Evolutionary conservation across 2,797 vertebrate species (phyloP), one percentile per base, ranked within the genome.

Genomic region (Acipenser ruthenus): DNA sequence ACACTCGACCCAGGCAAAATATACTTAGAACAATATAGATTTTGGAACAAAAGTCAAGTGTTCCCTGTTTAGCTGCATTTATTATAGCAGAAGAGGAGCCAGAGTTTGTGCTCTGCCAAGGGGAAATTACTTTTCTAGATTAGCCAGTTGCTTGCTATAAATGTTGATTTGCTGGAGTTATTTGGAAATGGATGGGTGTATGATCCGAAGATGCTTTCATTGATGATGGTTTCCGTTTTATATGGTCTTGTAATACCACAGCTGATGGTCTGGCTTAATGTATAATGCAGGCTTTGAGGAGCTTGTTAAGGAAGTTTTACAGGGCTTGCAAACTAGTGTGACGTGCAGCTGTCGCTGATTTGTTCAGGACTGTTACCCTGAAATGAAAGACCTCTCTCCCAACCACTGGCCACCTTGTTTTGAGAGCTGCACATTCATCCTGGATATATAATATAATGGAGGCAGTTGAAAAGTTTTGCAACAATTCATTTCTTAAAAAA

Each of bases 351-450:
- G 66, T 62, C 58, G 48, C 52, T 9, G 52, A 72, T 66, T 58
- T 60, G 67, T 63, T 69, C 68, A 60, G 49, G 62, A 47, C 68
- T 68, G 70, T 63, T 65, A 68, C 58, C 67, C 12, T 51, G 63
- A 65, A 13, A 12, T 11, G n/a, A 60, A 49, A n/a, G 63, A 9
- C 64, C 53, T 65, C 49, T n/a, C 61, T 59, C 64, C 37, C 53
- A 50, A 23, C 49, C 63, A 56, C 37, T 10, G 48, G 18, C 11
- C 62, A 62, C 37, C 37, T 37, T 37, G 37, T 37, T 37, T 37
- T 37, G 37, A 37, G 37, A 37, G 37, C 37, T 4, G 37, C 37
- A 37, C 37, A 37, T 37, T 5, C 37, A 37, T 37, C 37, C 23
- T 37, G 23, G 23, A 37, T 18, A 37, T 37, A 37, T 37, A 37